Conservation (phyloP, 2,113 vertebrate genomes). For the Cyanoliseus patagonus region DNA sequence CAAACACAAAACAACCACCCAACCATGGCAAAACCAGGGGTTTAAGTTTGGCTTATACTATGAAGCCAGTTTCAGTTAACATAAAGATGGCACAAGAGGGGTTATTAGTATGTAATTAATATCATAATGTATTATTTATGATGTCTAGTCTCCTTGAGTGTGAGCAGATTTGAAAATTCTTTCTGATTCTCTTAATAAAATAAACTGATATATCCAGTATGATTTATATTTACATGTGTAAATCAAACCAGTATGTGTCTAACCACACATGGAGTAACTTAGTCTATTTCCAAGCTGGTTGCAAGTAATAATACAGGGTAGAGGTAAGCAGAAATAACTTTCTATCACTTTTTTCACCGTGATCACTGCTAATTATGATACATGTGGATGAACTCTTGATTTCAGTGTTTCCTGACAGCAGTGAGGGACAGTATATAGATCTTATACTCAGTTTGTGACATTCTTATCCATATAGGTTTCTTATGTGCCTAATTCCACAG, state of each 20-base stretch:
- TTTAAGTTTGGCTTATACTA: background rate
- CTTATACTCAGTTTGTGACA: background rate
- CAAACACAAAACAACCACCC: background rate
- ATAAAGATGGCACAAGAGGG: background rate
- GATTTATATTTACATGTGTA: constrained; percentile 47
- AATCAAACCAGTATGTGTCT: constrained; percentile 49
- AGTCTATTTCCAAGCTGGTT: background rate
- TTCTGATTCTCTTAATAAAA: constrained; percentile 42
- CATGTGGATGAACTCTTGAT: background rate
- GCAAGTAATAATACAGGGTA: background rate
- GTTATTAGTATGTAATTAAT: constrained; percentile 25
- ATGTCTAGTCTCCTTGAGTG: constrained; percentile 11
- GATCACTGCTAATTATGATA: background rate
- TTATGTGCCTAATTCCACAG: background rate
- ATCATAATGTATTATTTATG: constrained; percentile 32
- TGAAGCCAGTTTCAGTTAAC: background rate
- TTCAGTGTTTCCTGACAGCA: background rate
- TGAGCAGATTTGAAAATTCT: constrained; percentile 30
- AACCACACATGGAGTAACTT: constrained; percentile 4
- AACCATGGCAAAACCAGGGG: background rate
- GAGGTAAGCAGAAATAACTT: background rate
- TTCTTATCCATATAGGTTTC: background rate
- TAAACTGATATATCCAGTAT: constrained; percentile 7
- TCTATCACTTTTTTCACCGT: background rate
- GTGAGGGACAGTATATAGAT: background rate